These are phyloP conservation scores for Chinchilla lanigera DNA, from an alignment of 2,113 vertebrate species.

Conservation along the genomic window DNA sequence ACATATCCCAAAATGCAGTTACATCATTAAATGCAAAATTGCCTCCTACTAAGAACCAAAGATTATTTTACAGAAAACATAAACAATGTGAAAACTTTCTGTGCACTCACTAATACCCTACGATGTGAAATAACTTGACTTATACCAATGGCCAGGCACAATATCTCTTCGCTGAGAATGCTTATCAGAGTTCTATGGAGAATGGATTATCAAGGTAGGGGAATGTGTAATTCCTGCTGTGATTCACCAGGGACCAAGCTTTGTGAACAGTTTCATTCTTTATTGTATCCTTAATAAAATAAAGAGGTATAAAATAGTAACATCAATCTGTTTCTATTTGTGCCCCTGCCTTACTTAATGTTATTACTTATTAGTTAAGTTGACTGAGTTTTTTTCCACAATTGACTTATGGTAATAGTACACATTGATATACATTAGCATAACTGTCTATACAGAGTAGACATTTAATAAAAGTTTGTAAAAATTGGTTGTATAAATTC, in stretches of 20 bases:
- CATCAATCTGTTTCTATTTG: constrained; percentile 20
- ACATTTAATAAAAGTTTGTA: not conserved
- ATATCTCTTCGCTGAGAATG: not conserved
- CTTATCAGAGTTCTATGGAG: not conserved
- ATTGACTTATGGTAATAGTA: not conserved
- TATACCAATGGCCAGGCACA: not conserved
- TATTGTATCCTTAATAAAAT: not conserved
- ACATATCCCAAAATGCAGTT: constrained; percentile 21
- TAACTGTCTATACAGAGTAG: not conserved
- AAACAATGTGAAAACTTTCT: constrained; percentile 61
- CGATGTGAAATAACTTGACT: constrained; percentile 14
- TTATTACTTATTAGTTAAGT: constrained; percentile 36
- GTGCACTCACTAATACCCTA: not conserved
- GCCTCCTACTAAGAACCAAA: constrained; percentile 49
- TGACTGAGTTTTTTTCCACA: constrained; percentile 36
- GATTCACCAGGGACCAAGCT: not conserved
- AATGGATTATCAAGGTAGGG: not conserved
- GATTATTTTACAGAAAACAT: constrained; percentile 69
- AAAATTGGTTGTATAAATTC: not conserved
- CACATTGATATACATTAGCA: not conserved
- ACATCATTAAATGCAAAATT: constrained; percentile 55
- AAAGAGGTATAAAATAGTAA: not conserved
- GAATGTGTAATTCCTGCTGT: not conserved
- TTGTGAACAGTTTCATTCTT: constrained; percentile 10
- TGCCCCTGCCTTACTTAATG: not conserved